phyloP scores from a whole-genome alignment of 2,888 invertebrate species.

The Harpagoxenus sublaevis region DNA sequence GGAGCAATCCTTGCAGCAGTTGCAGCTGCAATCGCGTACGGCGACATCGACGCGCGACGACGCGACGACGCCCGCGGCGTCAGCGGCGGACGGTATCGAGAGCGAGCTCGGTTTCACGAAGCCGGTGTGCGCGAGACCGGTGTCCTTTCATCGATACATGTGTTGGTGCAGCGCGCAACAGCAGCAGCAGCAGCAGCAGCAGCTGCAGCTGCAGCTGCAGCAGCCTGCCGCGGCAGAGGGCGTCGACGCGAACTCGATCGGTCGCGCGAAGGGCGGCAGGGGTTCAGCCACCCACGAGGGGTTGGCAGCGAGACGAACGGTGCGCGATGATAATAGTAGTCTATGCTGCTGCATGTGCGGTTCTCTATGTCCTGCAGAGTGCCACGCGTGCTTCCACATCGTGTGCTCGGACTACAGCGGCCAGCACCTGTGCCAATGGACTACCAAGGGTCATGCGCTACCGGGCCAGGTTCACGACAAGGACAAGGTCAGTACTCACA shows the following conservation, averaged over 20 bases:
- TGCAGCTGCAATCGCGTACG: conserved; percentile 53
- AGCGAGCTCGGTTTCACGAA: conserved; percentile 45
- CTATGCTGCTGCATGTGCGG: conserved; percentile 89
- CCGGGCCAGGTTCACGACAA: conserved; percentile 83
- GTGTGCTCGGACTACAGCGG: conserved; percentile 86
- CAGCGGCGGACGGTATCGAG: conserved; percentile 45
- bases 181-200: conserved; percentile 38
- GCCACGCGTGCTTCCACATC: conserved; percentile 89
- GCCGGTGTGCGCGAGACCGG: conserved; percentile 81
- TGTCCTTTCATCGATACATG: conserved; percentile 84
- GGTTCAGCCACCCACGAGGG: conserved; percentile 45
- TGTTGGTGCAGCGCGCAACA: conserved; percentile 79
- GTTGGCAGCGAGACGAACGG: conserved; percentile 39
- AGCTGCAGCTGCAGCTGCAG: conserved; percentile 49
- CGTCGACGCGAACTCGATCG: conserved; percentile 59
- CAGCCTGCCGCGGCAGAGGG: conserved; percentile 42
- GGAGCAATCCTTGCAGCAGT: conserved; percentile 51
- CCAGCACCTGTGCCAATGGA: conserved; percentile 85
- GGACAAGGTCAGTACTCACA: conserved; percentile 80
- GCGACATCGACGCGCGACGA: conserved; percentile 3
- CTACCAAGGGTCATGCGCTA: conserved; percentile 83
- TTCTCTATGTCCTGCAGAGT: conserved; percentile 89
- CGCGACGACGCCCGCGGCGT: conserved; percentile 4
- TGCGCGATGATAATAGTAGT: conserved; percentile 58
- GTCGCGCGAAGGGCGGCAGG: conserved; percentile 60